Percentiles rank a stretch among this genome's conserved stretches.
Conservation (phyloP, 2,113 vertebrate genomes). For the Murina feae region DNA sequence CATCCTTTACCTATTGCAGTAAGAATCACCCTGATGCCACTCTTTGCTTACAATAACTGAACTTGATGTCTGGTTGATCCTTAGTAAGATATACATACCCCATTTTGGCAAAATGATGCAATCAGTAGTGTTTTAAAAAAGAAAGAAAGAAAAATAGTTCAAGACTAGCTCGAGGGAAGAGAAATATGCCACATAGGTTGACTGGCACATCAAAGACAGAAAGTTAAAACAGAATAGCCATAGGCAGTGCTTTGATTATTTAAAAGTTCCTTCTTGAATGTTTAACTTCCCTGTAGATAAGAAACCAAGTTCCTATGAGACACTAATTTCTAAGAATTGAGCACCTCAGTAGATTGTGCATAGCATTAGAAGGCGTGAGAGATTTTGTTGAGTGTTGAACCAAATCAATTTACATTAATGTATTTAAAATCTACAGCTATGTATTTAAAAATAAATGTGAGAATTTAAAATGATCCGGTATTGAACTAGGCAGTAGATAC, state of each 20-base stretch:
- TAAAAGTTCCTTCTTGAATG: conserved; percentile 38
- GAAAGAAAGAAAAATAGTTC: background rate
- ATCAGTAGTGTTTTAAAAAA: conserved; percentile 12
- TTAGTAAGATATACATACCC: background rate
- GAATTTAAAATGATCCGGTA: background rate
- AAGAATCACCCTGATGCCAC: background rate
- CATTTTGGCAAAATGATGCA: background rate
- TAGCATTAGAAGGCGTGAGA: background rate
- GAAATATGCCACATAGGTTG: background rate
- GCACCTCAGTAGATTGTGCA: background rate
- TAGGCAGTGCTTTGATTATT: conserved; percentile 48
- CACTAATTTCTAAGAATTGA: background rate
- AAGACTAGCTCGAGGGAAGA: background rate
- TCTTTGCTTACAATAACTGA: background rate
- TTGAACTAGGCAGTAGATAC: background rate
- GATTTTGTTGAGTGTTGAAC: background rate
- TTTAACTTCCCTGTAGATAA: conserved; percentile 49
- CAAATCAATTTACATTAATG: background rate
- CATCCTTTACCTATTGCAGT: background rate
- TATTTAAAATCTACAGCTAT: background rate
- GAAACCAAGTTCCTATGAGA: background rate
- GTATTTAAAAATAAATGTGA: background rate
- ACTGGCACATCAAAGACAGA: conserved; percentile 55
- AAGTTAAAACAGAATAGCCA: conserved; percentile 43
- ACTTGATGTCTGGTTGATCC: background rate